Percentiles rank a stretch among this genome's conserved stretches.
Evolutionary conservation across 2,797 vertebrate genomes (phyloP).

Genomic region (Crocidura indochinensis): DNA sequence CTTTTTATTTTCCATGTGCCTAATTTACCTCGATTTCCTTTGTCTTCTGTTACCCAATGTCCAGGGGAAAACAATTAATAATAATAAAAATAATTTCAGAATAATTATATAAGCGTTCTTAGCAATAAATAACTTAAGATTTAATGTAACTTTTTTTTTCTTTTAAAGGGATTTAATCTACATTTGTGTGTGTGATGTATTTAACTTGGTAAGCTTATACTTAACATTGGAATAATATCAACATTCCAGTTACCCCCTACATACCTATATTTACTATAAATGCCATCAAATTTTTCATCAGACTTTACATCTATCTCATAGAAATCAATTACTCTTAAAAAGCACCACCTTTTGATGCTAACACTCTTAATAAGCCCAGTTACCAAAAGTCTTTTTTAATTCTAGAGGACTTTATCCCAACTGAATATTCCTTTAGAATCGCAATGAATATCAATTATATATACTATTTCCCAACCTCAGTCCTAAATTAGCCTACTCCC

Average conservation of each 20-base stretch:
- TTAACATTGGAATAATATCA: slow-evolving; percentile 75
- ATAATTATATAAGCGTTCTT: slow-evolving; percentile 82
- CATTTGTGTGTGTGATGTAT: slow-evolving; percentile 75
- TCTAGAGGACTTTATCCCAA: slow-evolving; percentile 49
- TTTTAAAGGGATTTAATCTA: slow-evolving; percentile 87
- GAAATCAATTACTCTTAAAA: slow-evolving; percentile 72
- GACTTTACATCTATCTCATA: slow-evolving; percentile 71
- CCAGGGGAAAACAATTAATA: slow-evolving; percentile 87
- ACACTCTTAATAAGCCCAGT: slow-evolving; percentile 72
- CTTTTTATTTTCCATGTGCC: slow-evolving; percentile 78
- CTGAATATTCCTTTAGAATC: slow-evolving; percentile 71
- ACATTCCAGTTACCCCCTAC: slow-evolving; percentile 57
- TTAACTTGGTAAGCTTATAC: slow-evolving; percentile 77
- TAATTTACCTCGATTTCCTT: slow-evolving; percentile 86
- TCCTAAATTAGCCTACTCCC: slow-evolving; percentile 23
- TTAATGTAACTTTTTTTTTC: slow-evolving; percentile 71
- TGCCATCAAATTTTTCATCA: slow-evolving; percentile 70
- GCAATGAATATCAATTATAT: slow-evolving; percentile 61
- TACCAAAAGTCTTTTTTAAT: slow-evolving; percentile 63
- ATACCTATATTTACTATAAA: slow-evolving; percentile 64
- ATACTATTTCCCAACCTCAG: slow-evolving; percentile 68
- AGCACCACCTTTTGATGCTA: slow-evolving; percentile 66
- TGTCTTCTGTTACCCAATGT: slow-evolving; percentile 91
- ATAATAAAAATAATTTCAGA: slow-evolving; percentile 85
- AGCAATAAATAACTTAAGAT: slow-evolving; percentile 82